Evolutionary conservation across 1,140 invertebrate genomes (phyloP), one percentile per base, ranked within the genome.

Genomic region (Amyelois transitella): DNA sequence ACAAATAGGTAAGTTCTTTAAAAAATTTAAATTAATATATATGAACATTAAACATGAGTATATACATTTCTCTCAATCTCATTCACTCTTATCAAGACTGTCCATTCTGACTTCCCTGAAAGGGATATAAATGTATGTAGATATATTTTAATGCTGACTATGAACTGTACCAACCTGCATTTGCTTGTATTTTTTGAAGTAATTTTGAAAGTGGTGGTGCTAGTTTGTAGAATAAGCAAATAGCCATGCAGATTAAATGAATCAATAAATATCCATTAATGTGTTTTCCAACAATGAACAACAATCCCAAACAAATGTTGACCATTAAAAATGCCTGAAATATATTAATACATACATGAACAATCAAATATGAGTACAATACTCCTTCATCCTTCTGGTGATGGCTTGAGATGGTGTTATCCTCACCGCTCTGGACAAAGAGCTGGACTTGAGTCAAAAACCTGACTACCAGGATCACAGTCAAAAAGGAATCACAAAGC

Each of bases 261-360:
- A 66, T 55, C 51, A 87, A 60, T 47, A 60, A 57, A 48, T 87
- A 87, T 51, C 76, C 84, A 79, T 60, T 81, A 10, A 71, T 62
- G 66, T 78, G 81, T 58, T 70, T 79, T 55, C 79, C 77, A 58
- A 72, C 65, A 20, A 86, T 43, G 50, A 84, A 80, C 12, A 71
- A 61, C 20, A 74, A 17, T 20, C 66, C 67, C 22, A 85, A 71
- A 57, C 72, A 60, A 44, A 84, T 80, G 58, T 86, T 77, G 19
- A 80, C 60, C 44, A 84, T 53, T 45, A 87, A 57, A 66, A 83
- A 87, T 51, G 84, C 82, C 84, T 87, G 76, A 53, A 84, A 87
- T 18, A 55, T 20, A 50, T 17, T 25, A 32, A 38, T 14, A 14
- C n/a, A 14, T 38, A 14, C 2, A 38, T 38, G 12, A 8, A 28